Evolutionary conservation across 2,888 invertebrate species (phyloP).

Genomic region (Timema cristinae): DNA sequence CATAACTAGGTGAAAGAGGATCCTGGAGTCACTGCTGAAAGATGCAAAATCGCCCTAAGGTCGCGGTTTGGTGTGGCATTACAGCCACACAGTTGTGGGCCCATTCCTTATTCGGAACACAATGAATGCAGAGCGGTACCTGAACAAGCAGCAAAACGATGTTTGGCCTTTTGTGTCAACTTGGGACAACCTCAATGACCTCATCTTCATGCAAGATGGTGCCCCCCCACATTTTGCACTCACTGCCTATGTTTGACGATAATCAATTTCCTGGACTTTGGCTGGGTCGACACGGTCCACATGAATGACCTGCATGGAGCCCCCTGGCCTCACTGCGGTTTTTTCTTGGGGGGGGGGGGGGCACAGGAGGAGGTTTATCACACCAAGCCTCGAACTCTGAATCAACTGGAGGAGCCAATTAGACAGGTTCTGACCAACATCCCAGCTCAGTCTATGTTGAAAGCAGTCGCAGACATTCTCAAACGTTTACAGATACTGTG

Average conservation of each 20-base stretch:
- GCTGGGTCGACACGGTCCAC: not conserved
- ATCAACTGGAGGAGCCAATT: not conserved
- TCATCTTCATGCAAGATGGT: conserved; percentile 7
- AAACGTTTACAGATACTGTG: not conserved
- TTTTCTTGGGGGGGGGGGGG: not conserved
- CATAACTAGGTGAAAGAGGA: not conserved
- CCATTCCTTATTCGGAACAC: not conserved
- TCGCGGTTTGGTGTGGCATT: not conserved
- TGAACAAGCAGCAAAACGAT: not conserved
- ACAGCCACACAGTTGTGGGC: not conserved
- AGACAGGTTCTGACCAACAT: not conserved
- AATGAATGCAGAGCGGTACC: not conserved
- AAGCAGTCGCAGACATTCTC: not conserved
- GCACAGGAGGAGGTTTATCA: too few species aligned
- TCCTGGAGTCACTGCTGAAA: not conserved
- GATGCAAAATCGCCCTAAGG: not conserved
- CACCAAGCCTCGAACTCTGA: not conserved
- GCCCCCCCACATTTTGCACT: not conserved
- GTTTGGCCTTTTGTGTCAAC: not conserved
- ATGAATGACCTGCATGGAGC: not conserved
- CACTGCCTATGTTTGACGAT: not conserved
- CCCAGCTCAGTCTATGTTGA: not conserved
- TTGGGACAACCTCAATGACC: not conserved
- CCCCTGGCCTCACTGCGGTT: not conserved
- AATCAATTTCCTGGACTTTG: not conserved